Percentiles rank a stretch among this genome's conserved stretches.
phyloP scores from a whole-genome alignment of 2,888 invertebrate species.

The Ophioninae sp. region DNA sequence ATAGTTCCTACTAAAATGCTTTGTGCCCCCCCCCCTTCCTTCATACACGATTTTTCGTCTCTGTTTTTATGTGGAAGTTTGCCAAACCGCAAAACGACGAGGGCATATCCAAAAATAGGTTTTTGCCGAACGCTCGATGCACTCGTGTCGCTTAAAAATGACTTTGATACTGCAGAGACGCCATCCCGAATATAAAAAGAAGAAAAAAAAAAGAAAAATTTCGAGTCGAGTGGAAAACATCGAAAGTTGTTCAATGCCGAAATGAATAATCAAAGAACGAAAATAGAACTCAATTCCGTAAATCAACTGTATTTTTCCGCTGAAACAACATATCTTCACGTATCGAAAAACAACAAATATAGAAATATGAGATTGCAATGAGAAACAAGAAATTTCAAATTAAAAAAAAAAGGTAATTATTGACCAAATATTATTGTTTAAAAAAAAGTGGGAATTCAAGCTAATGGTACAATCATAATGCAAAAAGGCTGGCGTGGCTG shows the following conservation, averaged over 20 bases:
- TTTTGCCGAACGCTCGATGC: conserved; percentile 47
- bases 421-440: background rate
- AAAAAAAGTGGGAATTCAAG: background rate
- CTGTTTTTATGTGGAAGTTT: conserved; percentile 68
- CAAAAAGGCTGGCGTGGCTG: background rate
- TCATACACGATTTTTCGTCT: background rate
- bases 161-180: conserved; percentile 25
- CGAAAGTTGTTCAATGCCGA: conserved; percentile 23
- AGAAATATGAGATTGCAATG: conserved; percentile 12
- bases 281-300: background rate
- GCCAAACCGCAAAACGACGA: conserved; percentile 70
- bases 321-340: conserved; percentile 30
- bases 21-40: background rate
- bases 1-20: background rate
- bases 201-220: background rate
- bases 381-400: background rate
- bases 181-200: conserved; percentile 22
- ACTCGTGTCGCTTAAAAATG: conserved; percentile 22
- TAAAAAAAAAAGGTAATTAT: background rate
- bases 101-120: conserved; percentile 54
- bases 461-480: too few species aligned
- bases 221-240: conserved; percentile 31
- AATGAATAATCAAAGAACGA: conserved; percentile 5
- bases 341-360: background rate
- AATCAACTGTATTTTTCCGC: background rate